Percentiles rank a stretch among this genome's conserved stretches.
Evolutionary conservation across 1,140 invertebrate genomes (phyloP).

Genomic region (Druon quercuslanigerum): DNA sequence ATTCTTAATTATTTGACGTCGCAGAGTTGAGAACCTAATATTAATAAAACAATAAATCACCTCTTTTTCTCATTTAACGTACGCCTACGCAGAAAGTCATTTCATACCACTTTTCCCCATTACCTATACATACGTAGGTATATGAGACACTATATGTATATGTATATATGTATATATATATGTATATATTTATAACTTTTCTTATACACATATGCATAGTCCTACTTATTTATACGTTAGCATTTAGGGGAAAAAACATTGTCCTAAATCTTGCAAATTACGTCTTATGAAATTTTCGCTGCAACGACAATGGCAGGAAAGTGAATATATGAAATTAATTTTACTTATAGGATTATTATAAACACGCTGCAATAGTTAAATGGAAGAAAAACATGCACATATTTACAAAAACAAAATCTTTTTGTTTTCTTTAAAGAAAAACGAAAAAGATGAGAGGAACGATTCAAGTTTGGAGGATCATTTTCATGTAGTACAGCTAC

Average conservation of each 20-base stretch:
- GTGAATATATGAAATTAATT: no score
- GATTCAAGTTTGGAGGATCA: not conserved
- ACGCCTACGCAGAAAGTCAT: not conserved
- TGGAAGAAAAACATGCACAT: no score
- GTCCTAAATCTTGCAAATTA: not conserved
- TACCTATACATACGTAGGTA: not conserved
- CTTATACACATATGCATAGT: not conserved
- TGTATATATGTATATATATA: not conserved
- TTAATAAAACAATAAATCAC: not conserved
- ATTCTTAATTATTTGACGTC: not conserved
- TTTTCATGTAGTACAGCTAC: not conserved
- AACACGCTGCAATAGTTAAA: no score
- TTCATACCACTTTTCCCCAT: not conserved
- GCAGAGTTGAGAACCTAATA: not conserved
- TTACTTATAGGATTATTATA: no score
- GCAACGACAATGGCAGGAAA: not conserved
- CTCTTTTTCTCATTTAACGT: conserved; percentile 1
- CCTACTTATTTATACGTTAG: not conserved
- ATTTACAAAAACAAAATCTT: no score
- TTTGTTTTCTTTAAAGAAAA: no score
- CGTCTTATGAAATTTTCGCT: not conserved
- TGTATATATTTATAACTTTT: not conserved
- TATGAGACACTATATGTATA: not conserved
- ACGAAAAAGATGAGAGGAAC: not conserved
- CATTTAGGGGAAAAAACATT: not conserved